Base-by-base conservation (phyloP, 2,888 invertebrate genomes). In the Andrena chrysosceles region DNA sequence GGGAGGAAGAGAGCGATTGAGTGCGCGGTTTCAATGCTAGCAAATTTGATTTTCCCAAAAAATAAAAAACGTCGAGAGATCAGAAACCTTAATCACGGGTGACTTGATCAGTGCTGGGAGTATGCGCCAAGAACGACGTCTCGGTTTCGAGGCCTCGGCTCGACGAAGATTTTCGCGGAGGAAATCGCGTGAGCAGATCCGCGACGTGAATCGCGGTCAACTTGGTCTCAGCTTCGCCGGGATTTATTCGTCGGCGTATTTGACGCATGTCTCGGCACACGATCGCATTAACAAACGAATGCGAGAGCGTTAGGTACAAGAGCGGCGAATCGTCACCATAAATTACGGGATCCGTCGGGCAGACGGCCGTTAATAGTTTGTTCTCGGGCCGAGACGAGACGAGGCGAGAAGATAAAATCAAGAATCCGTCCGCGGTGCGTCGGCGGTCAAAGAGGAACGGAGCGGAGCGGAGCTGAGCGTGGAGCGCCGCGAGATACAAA, bases 351-450 rank as follows among this genome's bases (percentile, higher is more conserved):
- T 88, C 85, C 87, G 71, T 35, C 85, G 72, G 26, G 77, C 77
- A 81, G 85, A 85, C 87, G 76, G 77, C 56, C 66, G 79, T 88
- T 85, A 88, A 88, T 87, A 78, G 84, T 87, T 87, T 85, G 82
- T 85, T 87, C 83, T 82, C 77, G 73, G 74, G 70, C 81, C 74
- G 70, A 76, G 87, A 83, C 83, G 77, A 84, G 81, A 85, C 84
- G 79, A 85, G 66, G 62, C 80, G 68, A 77, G 75, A 69, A 73
- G 80, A 81, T 87, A 88, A 86, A 79, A 88, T 87, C 83, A 77
- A 67, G 71, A 86, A 77, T 81, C 77, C 83, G 77, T 84, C 79
- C 81, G 81, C 77, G 77, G 70, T 72, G 64, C 81, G 84, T 81
- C 74, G 81, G 83, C 83, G 74, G 78, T 83, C 83, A 75, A 82